phyloP scores from a whole-genome alignment of 1,140 invertebrate species.

The Drosophila willistoni region DNA sequence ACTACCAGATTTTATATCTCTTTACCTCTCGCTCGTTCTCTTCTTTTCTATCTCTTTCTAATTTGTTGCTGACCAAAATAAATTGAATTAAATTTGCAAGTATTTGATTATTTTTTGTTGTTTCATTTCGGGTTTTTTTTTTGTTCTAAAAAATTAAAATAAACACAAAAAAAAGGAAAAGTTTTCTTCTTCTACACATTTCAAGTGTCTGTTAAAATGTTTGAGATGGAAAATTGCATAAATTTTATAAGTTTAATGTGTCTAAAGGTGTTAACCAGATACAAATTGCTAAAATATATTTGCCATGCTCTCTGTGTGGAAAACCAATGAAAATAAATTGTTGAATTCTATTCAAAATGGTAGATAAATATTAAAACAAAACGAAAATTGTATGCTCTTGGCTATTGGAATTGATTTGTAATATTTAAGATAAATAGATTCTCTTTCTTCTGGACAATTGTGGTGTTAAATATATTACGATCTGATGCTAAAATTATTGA shows the following conservation, averaged over 20 bases:
- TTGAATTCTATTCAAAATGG: background rate
- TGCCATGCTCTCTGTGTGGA: background rate
- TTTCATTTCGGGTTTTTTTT: background rate
- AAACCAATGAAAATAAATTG: conserved; percentile 5
- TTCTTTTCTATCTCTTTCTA: background rate
- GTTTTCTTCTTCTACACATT: background rate
- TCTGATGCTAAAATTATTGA: too few relatives aligned
- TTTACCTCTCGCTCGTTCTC: background rate
- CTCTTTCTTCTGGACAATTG: too few relatives aligned
- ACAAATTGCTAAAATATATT: conserved; percentile 6
- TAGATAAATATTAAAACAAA: background rate
- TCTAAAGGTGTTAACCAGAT: conserved; percentile 19
- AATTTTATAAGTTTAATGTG: conserved; percentile 24
- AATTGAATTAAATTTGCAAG: conserved; percentile 54
- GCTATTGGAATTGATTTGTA: too few relatives aligned
- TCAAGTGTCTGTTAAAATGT: conserved; percentile 32
- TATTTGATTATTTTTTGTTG: conserved; percentile 33
- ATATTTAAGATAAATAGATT: too few relatives aligned
- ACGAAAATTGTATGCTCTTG: background rate
- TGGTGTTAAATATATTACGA: too few relatives aligned
- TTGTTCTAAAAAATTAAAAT: conserved; percentile 38
- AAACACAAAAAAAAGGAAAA: conserved; percentile 14
- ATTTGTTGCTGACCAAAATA: conserved; percentile 24
- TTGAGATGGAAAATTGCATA: conserved; percentile 34
- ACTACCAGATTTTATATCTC: conserved; percentile 31